Evolutionary conservation across 2,113 vertebrate genomes (phyloP).

Genomic region (Siphamia tubifer): DNA sequence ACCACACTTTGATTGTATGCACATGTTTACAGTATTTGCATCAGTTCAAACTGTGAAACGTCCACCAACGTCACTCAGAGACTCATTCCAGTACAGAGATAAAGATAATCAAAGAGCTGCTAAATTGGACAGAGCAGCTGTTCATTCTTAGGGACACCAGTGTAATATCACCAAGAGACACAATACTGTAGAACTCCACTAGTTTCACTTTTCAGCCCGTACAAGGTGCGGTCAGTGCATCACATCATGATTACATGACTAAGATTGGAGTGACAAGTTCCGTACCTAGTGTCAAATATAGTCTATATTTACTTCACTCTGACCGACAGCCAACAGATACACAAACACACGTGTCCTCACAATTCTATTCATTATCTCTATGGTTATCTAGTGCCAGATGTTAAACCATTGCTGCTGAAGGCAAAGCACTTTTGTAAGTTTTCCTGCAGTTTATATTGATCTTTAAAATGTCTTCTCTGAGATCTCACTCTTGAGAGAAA

Average conservation of each 20-base stretch:
- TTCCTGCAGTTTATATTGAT: background rate
- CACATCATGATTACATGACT: slow-evolving; percentile 26
- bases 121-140: background rate
- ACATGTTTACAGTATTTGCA: no score
- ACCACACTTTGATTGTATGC: no score
- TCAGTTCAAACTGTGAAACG: slow-evolving; percentile 22
- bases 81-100: slow-evolving; percentile 14
- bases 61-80: slow-evolving; percentile 14
- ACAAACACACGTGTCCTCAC: background rate
- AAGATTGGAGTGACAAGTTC: background rate
- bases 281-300: slow-evolving; percentile 25
- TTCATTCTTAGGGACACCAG: background rate
- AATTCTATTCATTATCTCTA: background rate
- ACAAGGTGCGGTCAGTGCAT: slow-evolving; percentile 29
- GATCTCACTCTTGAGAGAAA: background rate
- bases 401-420: background rate
- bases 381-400: background rate
- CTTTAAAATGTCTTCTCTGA: background rate
- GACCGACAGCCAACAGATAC: background rate
- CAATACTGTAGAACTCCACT: background rate
- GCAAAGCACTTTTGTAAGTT: background rate
- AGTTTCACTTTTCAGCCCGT: slow-evolving; percentile 28
- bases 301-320: background rate
- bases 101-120: background rate
- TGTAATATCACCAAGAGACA: slow-evolving; percentile 9